Evolutionary conservation across 1,140 invertebrate genomes (phyloP).

Genomic region (Orchesella cincta): DNA sequence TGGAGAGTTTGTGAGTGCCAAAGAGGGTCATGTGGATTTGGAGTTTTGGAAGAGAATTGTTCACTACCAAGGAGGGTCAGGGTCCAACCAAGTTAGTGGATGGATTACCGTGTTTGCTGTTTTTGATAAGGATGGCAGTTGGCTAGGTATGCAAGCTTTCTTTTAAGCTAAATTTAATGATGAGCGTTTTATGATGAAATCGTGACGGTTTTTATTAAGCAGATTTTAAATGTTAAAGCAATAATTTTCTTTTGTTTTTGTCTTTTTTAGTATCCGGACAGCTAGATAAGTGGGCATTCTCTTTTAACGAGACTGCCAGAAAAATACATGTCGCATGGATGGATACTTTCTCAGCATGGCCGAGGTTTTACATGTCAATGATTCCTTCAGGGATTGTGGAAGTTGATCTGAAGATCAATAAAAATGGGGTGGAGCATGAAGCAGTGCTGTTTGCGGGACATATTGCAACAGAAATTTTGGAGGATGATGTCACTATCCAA

Average conservation of each 20-base stretch:
- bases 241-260: no score
- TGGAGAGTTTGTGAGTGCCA: slow-evolving; percentile 31
- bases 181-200: neutral
- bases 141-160: neutral
- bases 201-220: neutral
- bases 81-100: slow-evolving; percentile 10
- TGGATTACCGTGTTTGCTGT: slow-evolving; percentile 36
- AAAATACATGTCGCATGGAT: neutral
- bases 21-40: slow-evolving; percentile 16
- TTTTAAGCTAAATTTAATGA: neutral
- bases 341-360: slow-evolving; percentile 27
- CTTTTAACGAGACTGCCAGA: no score
- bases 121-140: slow-evolving; percentile 23
- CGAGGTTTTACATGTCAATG: neutral
- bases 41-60: slow-evolving; percentile 33
- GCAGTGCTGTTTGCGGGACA: slow-evolving; percentile 30
- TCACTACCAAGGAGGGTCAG: neutral
- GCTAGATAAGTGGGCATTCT: neutral
- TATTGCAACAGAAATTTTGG: slow-evolving; percentile 5
- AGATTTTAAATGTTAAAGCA: neutral
- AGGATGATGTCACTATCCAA: neutral
- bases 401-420: slow-evolving; percentile 29
- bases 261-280: neutral
- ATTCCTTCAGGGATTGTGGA: slow-evolving; percentile 36
- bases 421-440: slow-evolving; percentile 7